Evolutionary conservation across 1,140 invertebrate species (phyloP).

Genomic region (Lasioglossum baleicum): DNA sequence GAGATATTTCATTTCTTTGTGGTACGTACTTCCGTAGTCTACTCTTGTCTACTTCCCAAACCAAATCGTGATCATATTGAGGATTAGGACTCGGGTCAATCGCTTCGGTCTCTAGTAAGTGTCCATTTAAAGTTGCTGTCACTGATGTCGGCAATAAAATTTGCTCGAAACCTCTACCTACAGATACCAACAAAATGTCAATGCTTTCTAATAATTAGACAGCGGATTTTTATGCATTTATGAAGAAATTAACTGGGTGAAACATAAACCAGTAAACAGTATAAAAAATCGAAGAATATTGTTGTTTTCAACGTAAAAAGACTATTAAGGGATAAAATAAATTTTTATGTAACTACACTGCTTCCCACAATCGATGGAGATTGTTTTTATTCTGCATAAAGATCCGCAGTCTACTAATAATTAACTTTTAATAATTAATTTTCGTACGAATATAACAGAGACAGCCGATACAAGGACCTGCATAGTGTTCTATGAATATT

Average conservation of each 20-base stretch:
- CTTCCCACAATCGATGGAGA: too few species aligned
- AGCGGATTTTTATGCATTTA: too few species aligned
- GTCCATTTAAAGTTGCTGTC: constrained; percentile 78
- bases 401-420: too few species aligned
- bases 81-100: constrained; percentile 72
- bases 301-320: too few species aligned
- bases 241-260: too few species aligned
- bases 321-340: too few species aligned
- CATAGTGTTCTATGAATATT: background rate
- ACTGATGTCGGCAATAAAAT: constrained; percentile 76
- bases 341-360: too few species aligned
- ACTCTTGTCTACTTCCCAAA: constrained; percentile 80
- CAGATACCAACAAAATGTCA: constrained; percentile 27
- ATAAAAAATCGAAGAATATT: too few species aligned
- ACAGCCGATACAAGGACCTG: background rate
- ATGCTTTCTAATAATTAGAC: background rate
- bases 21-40: constrained; percentile 73
- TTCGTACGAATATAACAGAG: constrained; percentile 7
- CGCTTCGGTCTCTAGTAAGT: constrained; percentile 78
- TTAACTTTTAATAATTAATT: background rate
- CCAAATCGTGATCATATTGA: constrained; percentile 76
- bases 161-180: constrained; percentile 78
- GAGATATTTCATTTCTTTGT: background rate
- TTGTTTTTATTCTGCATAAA: too few species aligned
- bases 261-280: too few species aligned